Percentiles rank a stretch among this genome's conserved stretches.
phyloP scores from a whole-genome alignment of 2,113 vertebrate genomes.

The Phyllostomus discolor region DNA sequence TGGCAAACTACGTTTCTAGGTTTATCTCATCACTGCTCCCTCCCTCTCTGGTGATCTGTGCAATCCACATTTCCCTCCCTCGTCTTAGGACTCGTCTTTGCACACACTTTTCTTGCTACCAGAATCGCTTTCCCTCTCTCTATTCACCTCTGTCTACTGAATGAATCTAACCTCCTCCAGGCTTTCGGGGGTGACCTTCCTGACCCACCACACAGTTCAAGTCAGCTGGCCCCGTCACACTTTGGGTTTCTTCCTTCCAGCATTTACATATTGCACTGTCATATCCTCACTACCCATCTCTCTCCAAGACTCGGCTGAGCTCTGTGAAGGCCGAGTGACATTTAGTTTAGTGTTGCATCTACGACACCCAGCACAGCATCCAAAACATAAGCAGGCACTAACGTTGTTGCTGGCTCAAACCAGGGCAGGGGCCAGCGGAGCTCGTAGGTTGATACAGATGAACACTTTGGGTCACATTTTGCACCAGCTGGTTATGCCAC shows the following conservation, averaged over 20 bases:
- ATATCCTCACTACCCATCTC: neutral
- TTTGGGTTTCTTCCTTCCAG: neutral
- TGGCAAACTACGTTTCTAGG: neutral
- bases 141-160: neutral
- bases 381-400: neutral
- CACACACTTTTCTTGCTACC: neutral
- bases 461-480: neutral
- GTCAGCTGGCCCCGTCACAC: neutral
- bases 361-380: neutral
- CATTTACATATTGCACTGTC: neutral
- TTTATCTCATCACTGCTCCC: neutral
- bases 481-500: neutral
- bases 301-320: neutral
- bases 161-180: neutral
- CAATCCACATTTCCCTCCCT: neutral
- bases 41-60: neutral
- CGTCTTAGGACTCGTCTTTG: neutral
- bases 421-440: neutral
- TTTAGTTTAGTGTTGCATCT: neutral
- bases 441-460: neutral
- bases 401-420: neutral
- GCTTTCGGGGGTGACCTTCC: neutral
- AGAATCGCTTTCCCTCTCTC: neutral
- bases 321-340: neutral
- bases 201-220: neutral